A percentile compares a stretch with the other conserved stretches of the same genome.
These are phyloP conservation scores for Tapera naevia DNA, from an alignment of 2,797 vertebrate species.

Conservation along the genomic window DNA sequence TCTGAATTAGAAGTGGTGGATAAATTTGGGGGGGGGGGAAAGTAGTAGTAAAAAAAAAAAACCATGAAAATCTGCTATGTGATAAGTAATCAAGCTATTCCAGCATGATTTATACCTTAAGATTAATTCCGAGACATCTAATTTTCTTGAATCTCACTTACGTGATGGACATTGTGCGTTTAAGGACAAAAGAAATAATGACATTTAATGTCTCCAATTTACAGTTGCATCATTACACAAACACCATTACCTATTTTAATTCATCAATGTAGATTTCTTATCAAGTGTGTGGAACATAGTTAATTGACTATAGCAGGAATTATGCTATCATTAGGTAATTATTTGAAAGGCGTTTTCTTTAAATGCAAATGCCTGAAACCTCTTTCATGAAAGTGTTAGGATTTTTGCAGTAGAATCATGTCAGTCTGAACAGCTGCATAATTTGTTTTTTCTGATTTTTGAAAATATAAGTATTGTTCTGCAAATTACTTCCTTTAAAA, in stretches of 20 bases:
- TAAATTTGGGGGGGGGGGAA: neutral
- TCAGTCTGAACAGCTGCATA: neutral
- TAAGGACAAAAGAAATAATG: conserved; percentile 8
- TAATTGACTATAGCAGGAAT: neutral
- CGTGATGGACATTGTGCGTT: neutral
- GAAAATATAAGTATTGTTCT: neutral
- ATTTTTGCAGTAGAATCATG: neutral
- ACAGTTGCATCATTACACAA: neutral
- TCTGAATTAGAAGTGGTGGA: neutral
- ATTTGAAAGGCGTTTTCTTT: neutral
- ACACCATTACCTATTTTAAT: neutral
- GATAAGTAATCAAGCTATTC: neutral
- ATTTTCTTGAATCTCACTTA: neutral
- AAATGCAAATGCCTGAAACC: neutral
- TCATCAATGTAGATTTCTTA: neutral
- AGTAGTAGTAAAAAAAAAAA: neutral
- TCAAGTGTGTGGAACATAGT: neutral
- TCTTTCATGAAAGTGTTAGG: neutral
- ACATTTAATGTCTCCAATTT: neutral
- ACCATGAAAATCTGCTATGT: neutral
- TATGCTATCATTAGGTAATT: neutral
- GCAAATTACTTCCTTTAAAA: neutral
- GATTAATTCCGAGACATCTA: neutral
- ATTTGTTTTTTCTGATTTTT: neutral
- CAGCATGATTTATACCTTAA: neutral